Percentiles rank a stretch among this genome's conserved stretches.
Evolutionary conservation across 2,113 vertebrate species (phyloP).

Genomic region (Phocoena phocoena): DNA sequence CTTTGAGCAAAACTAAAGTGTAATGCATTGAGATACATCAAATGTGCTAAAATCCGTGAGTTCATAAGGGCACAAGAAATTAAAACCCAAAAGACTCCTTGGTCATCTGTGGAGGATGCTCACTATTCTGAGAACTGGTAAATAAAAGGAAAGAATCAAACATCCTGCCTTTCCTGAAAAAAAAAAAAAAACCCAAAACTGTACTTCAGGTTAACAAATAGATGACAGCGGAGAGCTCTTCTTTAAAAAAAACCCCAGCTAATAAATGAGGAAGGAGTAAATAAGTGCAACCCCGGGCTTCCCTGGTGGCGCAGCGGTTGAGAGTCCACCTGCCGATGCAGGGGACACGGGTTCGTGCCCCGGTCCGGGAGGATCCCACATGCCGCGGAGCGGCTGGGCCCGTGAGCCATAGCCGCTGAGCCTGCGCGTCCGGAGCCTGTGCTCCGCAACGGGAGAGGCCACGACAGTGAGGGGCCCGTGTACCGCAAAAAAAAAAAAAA

Average conservation of each 20-base stretch:
- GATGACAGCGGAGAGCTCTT: not conserved
- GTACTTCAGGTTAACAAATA: not conserved
- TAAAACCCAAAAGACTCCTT: not conserved
- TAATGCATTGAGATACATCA: not conserved
- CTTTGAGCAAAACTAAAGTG: not conserved
- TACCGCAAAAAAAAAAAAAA: not conserved
- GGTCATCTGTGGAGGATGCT: not conserved
- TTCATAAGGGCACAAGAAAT: not conserved
- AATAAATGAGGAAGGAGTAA: not conserved
- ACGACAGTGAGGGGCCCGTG: too few species aligned
- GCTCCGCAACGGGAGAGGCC: too few species aligned
- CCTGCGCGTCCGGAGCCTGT: too few species aligned
- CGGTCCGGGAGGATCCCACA: too few species aligned
- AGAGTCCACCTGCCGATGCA: too few species aligned
- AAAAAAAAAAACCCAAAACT: not conserved
- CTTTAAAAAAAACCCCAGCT: not conserved
- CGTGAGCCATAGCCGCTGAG: too few species aligned
- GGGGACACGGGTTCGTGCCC: too few species aligned
- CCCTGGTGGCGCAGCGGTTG: too few species aligned
- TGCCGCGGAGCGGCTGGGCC: too few species aligned
- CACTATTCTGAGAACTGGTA: not conserved
- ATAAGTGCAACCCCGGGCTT: not conserved
- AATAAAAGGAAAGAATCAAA: not conserved
- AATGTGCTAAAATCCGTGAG: not conserved
- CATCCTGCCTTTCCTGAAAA: not conserved